Conservation (phyloP, 2,113 vertebrate genomes). For the Phyllostomus discolor region DNA sequence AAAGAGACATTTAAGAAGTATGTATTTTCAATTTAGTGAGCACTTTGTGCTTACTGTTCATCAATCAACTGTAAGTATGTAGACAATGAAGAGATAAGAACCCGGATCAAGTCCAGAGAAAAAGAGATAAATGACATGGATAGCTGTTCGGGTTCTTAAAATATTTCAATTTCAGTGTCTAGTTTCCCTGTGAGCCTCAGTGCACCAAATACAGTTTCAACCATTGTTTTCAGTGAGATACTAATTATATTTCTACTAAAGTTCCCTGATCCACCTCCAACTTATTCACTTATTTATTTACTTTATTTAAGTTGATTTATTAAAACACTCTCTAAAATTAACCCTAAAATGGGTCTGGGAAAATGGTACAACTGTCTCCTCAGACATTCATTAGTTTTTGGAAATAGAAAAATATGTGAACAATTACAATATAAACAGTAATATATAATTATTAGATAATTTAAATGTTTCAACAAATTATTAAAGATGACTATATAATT, state of each 20-base stretch:
- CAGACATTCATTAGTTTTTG: not conserved
- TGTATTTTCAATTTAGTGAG: not conserved
- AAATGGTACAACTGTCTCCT: not conserved
- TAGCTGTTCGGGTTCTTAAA: not conserved
- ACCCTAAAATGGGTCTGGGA: not conserved
- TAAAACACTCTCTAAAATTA: not conserved
- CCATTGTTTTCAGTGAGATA: not conserved
- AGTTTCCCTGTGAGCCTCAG: not conserved
- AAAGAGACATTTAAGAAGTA: not conserved
- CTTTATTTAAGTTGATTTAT: not conserved
- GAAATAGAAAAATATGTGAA: not conserved
- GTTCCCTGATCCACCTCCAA: not conserved
- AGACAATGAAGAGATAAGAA: not conserved
- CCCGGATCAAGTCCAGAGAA: rapidly evolving
- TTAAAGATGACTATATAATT: not conserved
- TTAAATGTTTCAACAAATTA: not conserved
- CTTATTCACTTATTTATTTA: not conserved
- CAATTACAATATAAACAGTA: not conserved
- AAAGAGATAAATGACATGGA: not conserved
- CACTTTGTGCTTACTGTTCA: not conserved
- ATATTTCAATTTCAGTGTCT: not conserved
- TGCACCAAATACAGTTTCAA: not conserved
- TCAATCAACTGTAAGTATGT: not conserved
- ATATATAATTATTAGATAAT: not conserved
- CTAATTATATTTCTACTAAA: not conserved